Base-by-base conservation (phyloP, 2,113 vertebrate genomes). In the Glareola pratincola region DNA sequence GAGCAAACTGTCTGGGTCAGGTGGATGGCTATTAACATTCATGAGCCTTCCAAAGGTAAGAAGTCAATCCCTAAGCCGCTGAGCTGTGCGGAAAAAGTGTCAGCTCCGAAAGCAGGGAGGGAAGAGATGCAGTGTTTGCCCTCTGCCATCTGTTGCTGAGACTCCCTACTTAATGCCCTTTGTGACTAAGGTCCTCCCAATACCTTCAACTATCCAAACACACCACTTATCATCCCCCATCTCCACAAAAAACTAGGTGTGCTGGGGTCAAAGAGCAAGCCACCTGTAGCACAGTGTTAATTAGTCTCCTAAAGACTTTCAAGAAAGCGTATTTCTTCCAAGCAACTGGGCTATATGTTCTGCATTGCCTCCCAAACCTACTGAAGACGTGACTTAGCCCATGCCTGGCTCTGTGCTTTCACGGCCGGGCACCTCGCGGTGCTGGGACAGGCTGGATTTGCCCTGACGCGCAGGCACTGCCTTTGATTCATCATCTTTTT, bases 21-120 rank as follows among this genome's bases (percentile, higher is more conserved):
- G 41, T 54, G 57, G 77, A 81, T 57, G 34, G 86, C 66, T 50
- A 91, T 92, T 82, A 92, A 91, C 57, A 94, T 94, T 89, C 82
- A 92, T 82, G 77, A 96, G 80, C 57, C 45, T 76, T 89, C 69
- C 69, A 1, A 21, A 87, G 76, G 88, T 64, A 91, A 92, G 69
- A 57, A 91, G 62, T 91, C 89, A 91, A 72, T 59, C 92, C 80
- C 83, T 64, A 48, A 89, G 89, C 77, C 4, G 9, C 81, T 92
- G 86, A 85, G 92, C 71, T 83, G 74, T 85, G 67, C 57, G 60
- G 77, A 80, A 76, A 76, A 95, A 56, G 74, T 45, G 26, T 71
- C 96, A 88, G 76, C 60, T 93, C 56, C 3, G 12, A 68, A 92
- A 56, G 60, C 2, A 78, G 34, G 53, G 77, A 82, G 69, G 36